These are phyloP conservation scores for Dipodomys ordii DNA, from an alignment of 2,113 vertebrate species.

Conservation along the genomic window DNA sequence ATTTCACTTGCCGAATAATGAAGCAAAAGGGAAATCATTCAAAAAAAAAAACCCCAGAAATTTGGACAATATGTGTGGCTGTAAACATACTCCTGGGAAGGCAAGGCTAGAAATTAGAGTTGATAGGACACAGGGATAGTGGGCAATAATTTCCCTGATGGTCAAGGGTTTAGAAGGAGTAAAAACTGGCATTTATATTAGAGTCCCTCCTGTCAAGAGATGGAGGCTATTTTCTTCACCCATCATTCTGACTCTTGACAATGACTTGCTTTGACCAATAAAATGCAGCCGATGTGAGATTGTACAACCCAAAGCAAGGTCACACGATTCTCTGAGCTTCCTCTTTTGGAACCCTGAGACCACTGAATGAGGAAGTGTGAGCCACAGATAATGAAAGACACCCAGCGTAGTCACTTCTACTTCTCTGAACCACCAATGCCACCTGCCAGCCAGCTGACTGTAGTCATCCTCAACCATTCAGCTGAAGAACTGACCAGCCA, in stretches of 20 bases:
- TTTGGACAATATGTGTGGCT: neutral
- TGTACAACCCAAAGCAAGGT: accelerated
- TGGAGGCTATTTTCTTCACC: neutral
- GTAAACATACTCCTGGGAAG: neutral
- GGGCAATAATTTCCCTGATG: neutral
- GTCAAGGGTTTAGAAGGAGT: neutral
- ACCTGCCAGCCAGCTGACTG: neutral
- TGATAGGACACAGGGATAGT: neutral
- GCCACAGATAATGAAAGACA: neutral
- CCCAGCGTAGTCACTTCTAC: no score
- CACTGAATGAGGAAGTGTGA: neutral
- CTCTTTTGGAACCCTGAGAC: neutral
- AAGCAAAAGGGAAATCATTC: neutral
- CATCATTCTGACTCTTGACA: neutral
- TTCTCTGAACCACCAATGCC: neutral
- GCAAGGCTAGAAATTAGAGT: neutral
- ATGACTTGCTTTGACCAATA: neutral
- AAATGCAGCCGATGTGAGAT: neutral
- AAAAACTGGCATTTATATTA: neutral
- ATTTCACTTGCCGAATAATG: neutral
- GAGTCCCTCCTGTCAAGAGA: neutral
- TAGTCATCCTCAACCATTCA: neutral
- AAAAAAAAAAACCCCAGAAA: neutral
- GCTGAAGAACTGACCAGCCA: no score
- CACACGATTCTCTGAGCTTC: neutral